Conservation (phyloP, 2,888 invertebrate species). For the Odontothrips loti region DNA sequence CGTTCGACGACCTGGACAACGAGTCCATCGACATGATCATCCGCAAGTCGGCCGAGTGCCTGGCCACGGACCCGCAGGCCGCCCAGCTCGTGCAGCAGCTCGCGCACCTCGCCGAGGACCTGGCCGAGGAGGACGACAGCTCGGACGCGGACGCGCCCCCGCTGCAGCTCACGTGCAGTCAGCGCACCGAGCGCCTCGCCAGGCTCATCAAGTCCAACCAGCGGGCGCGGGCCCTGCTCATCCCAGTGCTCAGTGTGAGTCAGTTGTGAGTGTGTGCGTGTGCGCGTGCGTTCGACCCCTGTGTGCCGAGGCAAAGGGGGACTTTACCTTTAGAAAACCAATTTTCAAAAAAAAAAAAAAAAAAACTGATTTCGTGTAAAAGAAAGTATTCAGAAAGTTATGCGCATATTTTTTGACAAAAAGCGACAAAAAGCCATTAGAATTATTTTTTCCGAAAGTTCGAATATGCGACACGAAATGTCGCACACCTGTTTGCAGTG, state of each 20-base stretch:
- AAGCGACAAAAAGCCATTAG: no score
- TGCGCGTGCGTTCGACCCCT: neutral
- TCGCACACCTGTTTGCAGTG: no score
- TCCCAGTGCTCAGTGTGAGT: slow-evolving; percentile 10
- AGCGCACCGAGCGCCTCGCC: slow-evolving; percentile 64
- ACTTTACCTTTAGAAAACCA: no score
- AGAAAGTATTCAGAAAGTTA: no score
- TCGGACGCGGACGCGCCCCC: neutral
- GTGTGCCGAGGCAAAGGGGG: no score
- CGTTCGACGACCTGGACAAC: slow-evolving; percentile 11
- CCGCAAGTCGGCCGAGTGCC: slow-evolving; percentile 25
- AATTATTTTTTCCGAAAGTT: no score
- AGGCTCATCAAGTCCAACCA: slow-evolving; percentile 53
- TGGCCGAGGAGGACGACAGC: slow-evolving; percentile 16
- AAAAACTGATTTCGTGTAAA: no score
- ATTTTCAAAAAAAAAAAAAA: no score
- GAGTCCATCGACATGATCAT: slow-evolving; percentile 12
- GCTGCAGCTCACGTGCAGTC: slow-evolving; percentile 48
- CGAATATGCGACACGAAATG: no score
- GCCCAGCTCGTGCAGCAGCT: slow-evolving; percentile 21
- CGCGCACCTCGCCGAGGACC: slow-evolving; percentile 10
- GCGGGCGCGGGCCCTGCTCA: slow-evolving; percentile 8
- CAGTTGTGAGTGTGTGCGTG: neutral
- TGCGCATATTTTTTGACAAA: no score
- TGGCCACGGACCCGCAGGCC: slow-evolving; percentile 18